Percentiles rank a stretch among this genome's conserved stretches.
Evolutionary conservation across 2,113 vertebrate genomes (phyloP).

Genomic region (Bubo scandiacus): DNA sequence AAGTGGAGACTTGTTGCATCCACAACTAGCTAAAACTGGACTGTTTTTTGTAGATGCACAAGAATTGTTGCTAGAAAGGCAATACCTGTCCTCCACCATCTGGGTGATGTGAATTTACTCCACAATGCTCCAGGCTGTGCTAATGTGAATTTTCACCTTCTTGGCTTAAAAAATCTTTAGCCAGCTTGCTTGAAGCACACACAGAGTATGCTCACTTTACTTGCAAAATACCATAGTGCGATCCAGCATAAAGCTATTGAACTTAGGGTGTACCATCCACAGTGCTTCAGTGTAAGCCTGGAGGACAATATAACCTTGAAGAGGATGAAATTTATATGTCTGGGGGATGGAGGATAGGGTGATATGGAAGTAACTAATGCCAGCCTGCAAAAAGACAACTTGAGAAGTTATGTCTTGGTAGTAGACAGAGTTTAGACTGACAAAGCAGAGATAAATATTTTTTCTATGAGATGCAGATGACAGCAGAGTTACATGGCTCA

Average conservation of each 20-base stretch:
- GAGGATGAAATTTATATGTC: background rate
- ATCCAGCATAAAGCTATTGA: background rate
- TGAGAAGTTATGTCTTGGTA: background rate
- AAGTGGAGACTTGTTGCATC: background rate
- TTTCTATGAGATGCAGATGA: background rate
- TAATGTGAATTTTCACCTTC: background rate
- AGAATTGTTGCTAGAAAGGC: background rate
- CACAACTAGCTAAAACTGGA: background rate
- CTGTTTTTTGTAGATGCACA: background rate
- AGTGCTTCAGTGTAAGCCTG: background rate
- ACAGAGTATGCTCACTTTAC: background rate
- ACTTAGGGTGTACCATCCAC: background rate
- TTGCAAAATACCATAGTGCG: background rate
- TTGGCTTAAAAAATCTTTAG: background rate
- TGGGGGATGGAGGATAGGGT: background rate
- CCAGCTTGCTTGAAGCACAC: background rate
- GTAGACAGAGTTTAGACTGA: background rate
- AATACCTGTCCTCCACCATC: background rate
- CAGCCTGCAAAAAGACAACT: background rate
- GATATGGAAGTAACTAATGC: background rate
- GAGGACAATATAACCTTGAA: background rate
- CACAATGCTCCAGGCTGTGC: background rate
- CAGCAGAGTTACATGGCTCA: background rate
- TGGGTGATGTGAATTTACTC: background rate
- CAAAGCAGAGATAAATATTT: background rate